Evolutionary conservation across 1,140 invertebrate genomes (phyloP), one percentile per base, ranked within the genome.

Genomic region (Plutomurus gul): DNA sequence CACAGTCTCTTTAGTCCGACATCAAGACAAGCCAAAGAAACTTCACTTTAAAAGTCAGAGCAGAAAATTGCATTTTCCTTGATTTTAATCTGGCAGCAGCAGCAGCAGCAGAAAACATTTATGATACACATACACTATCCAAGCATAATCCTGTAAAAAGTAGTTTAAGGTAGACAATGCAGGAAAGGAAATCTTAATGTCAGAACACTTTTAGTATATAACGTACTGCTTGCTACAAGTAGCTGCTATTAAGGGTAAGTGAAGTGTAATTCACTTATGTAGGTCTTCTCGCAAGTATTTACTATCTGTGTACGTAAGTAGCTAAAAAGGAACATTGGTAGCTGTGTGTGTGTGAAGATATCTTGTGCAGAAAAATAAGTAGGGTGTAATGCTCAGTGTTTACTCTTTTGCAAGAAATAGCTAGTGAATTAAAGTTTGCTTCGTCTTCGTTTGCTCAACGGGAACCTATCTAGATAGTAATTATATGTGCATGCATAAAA

Each of bases 401-500:
- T 65, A 30, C 27, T 65, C 56, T 65, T 36, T 65, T 65, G 36
- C 27, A 65, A n/a, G 27, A 65, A 65, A 65, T 25, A 60, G 20
- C 22, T n/a, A n/a, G 25, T 27, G 20, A 56, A 56, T 56, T 56
- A 27, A 22, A 30, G 30, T 27, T 33, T 65, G 56, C 36, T 65
- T 65, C 56, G 36, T 65, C 56, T 65, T 65, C 56, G 30, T 65
- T 65, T 65, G 30, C 56, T 65, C 30, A 65, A 65, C 56, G n/a
- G n/a, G n/a, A n/a, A n/a, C n/a, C n/a, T n/a, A n/a, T n/a, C n/a
- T n/a, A n/a, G n/a, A n/a, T n/a, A n/a, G n/a, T n/a, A n/a, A n/a
- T n/a, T n/a, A n/a, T n/a, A n/a, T n/a, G n/a, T n/a, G n/a, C n/a
- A n/a, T n/a, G n/a, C n/a, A n/a, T n/a, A n/a, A n/a, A n/a, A n/a